Evolutionary conservation across 2,797 vertebrate genomes (phyloP).

Genomic region (Cercopithecus mitis): DNA sequence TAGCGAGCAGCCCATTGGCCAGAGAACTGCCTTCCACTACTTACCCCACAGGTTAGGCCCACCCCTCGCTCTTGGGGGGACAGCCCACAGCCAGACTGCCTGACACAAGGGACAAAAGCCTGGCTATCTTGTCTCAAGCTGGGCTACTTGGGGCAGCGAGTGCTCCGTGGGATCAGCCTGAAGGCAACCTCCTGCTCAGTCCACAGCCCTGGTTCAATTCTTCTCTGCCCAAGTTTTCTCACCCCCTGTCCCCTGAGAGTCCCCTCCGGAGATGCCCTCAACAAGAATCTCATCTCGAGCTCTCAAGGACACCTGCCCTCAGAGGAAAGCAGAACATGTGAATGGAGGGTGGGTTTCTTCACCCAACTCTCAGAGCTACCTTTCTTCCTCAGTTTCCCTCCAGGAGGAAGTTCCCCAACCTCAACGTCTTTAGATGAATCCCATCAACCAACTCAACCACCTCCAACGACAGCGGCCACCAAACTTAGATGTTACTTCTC

Average conservation of each 20-base stretch:
- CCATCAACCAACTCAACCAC: not conserved
- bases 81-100: not conserved
- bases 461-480: not conserved
- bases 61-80: not conserved
- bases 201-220: not conserved
- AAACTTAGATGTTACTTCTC: not conserved
- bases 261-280: not conserved
- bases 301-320: not conserved
- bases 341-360: not conserved
- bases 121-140: not conserved
- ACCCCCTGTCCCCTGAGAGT: not conserved
- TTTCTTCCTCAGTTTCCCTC: not conserved
- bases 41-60: not conserved
- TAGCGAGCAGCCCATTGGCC: not conserved
- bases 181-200: not conserved
- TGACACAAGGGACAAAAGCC: not conserved
- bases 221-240: not conserved
- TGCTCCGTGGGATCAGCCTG: not conserved
- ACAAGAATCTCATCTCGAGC: not conserved
- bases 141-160: fast-evolving
- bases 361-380: not conserved
- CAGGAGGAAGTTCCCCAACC: not conserved
- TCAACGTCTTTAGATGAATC: not conserved
- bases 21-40: not conserved
- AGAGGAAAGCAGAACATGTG: not conserved